Base-by-base conservation (phyloP, 1,140 invertebrate genomes). In the Drosophila sechellia region DNA sequence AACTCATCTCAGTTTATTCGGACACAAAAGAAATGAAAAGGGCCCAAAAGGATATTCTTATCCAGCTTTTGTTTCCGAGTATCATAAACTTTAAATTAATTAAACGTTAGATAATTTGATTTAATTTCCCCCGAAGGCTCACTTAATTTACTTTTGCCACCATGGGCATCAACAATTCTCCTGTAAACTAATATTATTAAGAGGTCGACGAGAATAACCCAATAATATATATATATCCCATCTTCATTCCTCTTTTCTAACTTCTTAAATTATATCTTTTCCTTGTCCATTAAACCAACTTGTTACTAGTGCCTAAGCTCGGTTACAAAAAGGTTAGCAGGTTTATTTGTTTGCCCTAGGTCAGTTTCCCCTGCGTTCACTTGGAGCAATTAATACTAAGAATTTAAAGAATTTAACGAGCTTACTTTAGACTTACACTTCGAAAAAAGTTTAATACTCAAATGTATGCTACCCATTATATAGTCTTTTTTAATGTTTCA, bases 341-440 rank as follows among this genome's bases (percentile, higher is more conserved):
- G 34, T 56, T 56, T 57, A 49, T 70, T 70, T 70, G 64, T 20
- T 69, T 56, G 63, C 40, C 64, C 43, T 27, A 40, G 66, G 63
- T 69, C 64, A 49, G 66, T 40, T 70, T 39, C 35, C 40, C 22
- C 15, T 22, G 40, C 52, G 52, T 39, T 56, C 50, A 46, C 17
- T 39, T 25, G 65, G 12, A 70, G 64, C 68, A 70, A 70, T 70
- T 70, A 70, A 70, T 48, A 49, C 50, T n/a, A 11, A 52, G 50
- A 20, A 15, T 2, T 13, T 39, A 2, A 22, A 13, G 12, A 39
- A 13, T 13, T 39, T 4, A 10, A 1, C 4, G 11, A 13, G 37
- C 3, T 39, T 39, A 13, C 5, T 13, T 13, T 13, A 5, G 12
- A 13, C 10, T 13, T 4, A 4, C 4, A 11, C 37, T 13, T 13